These are phyloP conservation scores for Adrianichthys oophorus DNA, from an alignment of 2,797 vertebrate species.

Conservation along the genomic window DNA sequence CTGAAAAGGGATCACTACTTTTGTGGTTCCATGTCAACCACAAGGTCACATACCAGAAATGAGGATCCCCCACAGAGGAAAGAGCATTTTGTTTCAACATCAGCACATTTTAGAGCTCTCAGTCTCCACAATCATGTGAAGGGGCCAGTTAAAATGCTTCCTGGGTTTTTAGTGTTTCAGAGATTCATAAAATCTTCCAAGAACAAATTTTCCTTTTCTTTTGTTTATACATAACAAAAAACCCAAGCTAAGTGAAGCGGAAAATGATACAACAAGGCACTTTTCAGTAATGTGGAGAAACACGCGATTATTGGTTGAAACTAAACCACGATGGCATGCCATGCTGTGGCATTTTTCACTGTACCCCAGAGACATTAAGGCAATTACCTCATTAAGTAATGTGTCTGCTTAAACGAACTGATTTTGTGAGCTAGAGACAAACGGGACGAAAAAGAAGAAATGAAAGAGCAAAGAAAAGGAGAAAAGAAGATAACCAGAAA, in stretches of 20 bases:
- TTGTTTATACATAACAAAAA: constrained; percentile 14
- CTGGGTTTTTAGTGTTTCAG: constrained; percentile 26
- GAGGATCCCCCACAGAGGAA: constrained; percentile 63
- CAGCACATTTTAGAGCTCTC: constrained; percentile 52
- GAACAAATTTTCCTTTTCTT: constrained; percentile 15
- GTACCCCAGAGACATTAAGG: constrained; percentile 64
- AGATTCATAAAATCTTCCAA: constrained; percentile 19
- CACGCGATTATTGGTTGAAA: constrained; percentile 43
- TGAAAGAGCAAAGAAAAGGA: constrained; percentile 12
- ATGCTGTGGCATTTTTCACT: constrained; percentile 58
- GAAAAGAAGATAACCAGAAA: constrained; percentile 27
- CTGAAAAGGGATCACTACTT: constrained; percentile 67
- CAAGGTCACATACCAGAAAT: constrained; percentile 74
- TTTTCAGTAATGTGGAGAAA: constrained; percentile 36
- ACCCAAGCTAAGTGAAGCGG: constrained; percentile 5
- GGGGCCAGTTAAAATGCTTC: constrained; percentile 49
- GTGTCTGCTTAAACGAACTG: constrained; percentile 70
- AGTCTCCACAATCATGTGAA: constrained; percentile 50
- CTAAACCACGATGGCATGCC: constrained; percentile 49
- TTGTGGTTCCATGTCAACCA: constrained; percentile 68
- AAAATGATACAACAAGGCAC: constrained; percentile 24
- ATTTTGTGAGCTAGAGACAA: constrained; percentile 44
- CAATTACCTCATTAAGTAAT: constrained; percentile 72
- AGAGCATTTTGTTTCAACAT: constrained; percentile 47
- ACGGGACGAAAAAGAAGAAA: constrained; percentile 10